phyloP scores from a whole-genome alignment of 2,888 invertebrate genomes.

The Eilema caniola region DNA sequence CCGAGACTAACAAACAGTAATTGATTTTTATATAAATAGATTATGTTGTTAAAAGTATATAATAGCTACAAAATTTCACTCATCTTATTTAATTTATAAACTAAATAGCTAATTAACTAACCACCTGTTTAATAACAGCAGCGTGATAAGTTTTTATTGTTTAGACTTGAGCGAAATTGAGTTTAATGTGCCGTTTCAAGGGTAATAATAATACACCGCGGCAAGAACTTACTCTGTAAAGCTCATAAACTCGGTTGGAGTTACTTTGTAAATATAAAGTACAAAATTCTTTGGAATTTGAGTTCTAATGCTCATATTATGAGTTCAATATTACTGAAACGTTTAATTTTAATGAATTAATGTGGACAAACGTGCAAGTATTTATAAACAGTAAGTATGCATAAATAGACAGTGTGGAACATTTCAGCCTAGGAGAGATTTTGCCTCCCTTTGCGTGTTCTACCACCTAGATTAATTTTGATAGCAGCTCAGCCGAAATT shows the following conservation, averaged over 20 bases:
- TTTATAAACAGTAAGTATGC: not conserved
- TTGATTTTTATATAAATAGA: too few species aligned
- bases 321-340: not conserved
- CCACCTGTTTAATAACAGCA: slow-evolving; percentile 9
- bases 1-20: too few species aligned
- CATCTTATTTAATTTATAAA: not conserved
- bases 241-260: slow-evolving; percentile 1
- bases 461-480: too few species aligned
- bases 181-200: slow-evolving; percentile 6
- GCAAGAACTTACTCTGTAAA: not conserved
- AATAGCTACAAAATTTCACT: not conserved
- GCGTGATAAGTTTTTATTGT: slow-evolving; percentile 14
- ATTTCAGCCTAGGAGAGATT: too few species aligned
- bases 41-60: not conserved
- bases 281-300: not conserved
- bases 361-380: not conserved
- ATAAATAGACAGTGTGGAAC: not conserved
- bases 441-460: too few species aligned
- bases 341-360: not conserved
- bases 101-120: slow-evolving; percentile 4
- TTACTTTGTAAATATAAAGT: slow-evolving; percentile 16
- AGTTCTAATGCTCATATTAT: not conserved
- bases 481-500: too few species aligned
- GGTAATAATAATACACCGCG: slow-evolving; percentile 5
- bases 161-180: not conserved